These are phyloP conservation scores for Scylla paramamosain DNA, from an alignment of 1,140 invertebrate species.

Conservation along the genomic window DNA sequence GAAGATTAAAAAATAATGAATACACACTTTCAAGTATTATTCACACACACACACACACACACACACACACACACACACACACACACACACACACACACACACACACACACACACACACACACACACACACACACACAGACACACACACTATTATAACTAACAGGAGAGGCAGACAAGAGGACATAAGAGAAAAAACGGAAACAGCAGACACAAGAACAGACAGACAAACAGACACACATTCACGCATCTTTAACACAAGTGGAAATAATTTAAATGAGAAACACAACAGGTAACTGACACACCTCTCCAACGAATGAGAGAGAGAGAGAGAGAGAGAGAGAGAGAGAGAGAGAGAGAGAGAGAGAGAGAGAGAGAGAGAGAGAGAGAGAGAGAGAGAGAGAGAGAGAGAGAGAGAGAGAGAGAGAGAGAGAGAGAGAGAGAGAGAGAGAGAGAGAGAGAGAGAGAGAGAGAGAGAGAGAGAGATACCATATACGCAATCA, in stretches of 20 bases:
- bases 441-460: not conserved
- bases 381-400: not conserved
- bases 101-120: no score
- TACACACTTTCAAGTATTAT: no score
- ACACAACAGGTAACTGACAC: not conserved
- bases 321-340: conserved; percentile 28
- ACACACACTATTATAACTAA: no score
- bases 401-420: conserved; percentile 21
- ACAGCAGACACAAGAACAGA: no score
- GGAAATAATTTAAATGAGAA: not conserved
- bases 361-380: conserved; percentile 16
- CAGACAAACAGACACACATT: not conserved
- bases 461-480: conserved; percentile 22
- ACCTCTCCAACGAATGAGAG: not conserved
- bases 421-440: conserved; percentile 25
- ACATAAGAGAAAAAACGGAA: no score
- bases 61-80: no score
- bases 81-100: no score
- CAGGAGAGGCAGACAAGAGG: no score
- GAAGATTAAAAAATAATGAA: no score
- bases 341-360: not conserved
- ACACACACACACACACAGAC: no score
- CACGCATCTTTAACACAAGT: not conserved
- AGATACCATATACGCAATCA: not conserved
- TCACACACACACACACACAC: no score